These are phyloP conservation scores for Scelioninae gen. 2 DNA, from an alignment of 2,888 invertebrate genomes.

Conservation along the genomic window DNA sequence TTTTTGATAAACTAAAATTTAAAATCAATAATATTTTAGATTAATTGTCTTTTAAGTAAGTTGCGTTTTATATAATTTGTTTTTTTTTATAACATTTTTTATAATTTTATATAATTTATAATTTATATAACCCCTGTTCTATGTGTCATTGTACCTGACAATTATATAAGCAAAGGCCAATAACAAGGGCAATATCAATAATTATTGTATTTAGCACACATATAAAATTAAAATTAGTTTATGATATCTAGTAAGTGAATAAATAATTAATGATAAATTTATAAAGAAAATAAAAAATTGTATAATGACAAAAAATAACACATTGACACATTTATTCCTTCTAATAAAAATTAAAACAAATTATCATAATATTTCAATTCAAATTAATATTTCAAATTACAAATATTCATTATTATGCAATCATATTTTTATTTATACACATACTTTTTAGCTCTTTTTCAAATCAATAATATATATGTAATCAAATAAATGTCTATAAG, in stretches of 20 bases:
- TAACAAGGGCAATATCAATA: constrained; percentile 39
- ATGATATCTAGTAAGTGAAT: not conserved
- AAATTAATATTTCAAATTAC: constrained; percentile 4
- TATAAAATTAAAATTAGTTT: constrained; percentile 17
- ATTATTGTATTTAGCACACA: constrained; percentile 26
- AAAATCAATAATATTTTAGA: too few relatives aligned
- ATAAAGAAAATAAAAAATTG: too few relatives aligned
- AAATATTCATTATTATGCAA: too few relatives aligned
- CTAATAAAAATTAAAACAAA: constrained; percentile 20
- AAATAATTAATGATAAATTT: not conserved
- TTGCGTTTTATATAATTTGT: too few relatives aligned
- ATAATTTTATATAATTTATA: constrained; percentile 23
- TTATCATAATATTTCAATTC: constrained; percentile 8
- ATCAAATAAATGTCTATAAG: constrained; percentile 25
- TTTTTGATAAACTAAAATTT: too few relatives aligned
- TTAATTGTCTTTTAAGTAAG: too few relatives aligned
- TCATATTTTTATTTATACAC: not conserved
- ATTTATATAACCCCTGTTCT: constrained; percentile 19
- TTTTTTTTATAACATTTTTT: too few relatives aligned
- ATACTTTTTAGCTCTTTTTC: constrained; percentile 9
- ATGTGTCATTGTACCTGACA: constrained; percentile 43
- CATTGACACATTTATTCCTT: constrained; percentile 16
- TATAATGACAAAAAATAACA: not conserved
- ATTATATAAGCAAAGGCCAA: constrained; percentile 44
- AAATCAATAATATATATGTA: constrained; percentile 21